These are phyloP conservation scores for Herpailurus yagouaroundi DNA, from an alignment of 2,113 vertebrate species.

Conservation along the genomic window DNA sequence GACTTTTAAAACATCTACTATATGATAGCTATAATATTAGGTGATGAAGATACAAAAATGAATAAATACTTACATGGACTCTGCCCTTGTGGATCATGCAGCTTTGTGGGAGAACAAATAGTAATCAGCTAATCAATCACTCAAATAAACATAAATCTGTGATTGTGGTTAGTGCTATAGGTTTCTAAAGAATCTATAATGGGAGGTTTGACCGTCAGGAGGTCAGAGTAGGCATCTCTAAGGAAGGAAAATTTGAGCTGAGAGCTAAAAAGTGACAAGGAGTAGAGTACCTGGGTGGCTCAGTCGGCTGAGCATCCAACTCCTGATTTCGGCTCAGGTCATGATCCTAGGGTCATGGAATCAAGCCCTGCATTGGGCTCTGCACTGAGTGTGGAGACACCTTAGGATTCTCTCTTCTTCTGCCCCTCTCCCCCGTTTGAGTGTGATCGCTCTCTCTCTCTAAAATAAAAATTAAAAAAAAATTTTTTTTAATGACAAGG, in stretches of 20 bases:
- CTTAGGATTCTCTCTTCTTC: no score
- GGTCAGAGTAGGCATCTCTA: neutral
- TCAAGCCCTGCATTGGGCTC: no score
- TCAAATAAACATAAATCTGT: neutral
- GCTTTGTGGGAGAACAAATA: neutral
- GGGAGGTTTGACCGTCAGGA: neutral
- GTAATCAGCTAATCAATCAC: neutral
- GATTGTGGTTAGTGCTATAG: neutral
- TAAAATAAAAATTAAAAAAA: no score
- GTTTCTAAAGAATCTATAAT: neutral
- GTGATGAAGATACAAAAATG: neutral
- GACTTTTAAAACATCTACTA: neutral
- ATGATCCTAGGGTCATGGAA: no score
- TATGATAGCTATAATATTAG: neutral
- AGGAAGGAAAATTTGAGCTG: neutral
- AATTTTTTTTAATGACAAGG: neutral
- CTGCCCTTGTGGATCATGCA: neutral
- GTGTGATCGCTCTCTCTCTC: no score
- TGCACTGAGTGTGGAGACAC: no score
- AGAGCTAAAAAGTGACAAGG: neutral
- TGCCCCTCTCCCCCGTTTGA: no score
- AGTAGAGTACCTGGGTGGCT: no score
- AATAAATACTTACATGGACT: neutral
- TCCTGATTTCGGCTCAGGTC: no score
- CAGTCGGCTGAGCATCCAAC: no score